Conservation (phyloP, 2,113 vertebrate genomes). For the Aleadryas rufinucha region DNA sequence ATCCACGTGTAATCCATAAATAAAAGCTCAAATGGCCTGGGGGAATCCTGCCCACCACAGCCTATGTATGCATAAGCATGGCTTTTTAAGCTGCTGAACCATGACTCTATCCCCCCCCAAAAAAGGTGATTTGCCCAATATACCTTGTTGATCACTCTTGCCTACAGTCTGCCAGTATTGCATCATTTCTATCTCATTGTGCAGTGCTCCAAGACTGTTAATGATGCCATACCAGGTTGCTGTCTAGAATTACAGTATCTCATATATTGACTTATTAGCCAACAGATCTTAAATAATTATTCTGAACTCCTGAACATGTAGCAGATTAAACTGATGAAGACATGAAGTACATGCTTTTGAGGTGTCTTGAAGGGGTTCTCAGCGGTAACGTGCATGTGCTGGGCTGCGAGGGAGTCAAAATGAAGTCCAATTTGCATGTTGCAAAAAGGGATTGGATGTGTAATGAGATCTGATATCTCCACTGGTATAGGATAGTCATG, state of each 20-base stretch:
- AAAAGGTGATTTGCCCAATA: not conserved
- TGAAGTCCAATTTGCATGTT: constrained; percentile 58
- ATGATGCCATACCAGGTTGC: not conserved
- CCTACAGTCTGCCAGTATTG: not conserved
- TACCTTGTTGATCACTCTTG: not conserved
- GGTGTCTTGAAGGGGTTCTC: not conserved
- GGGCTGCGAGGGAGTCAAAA: constrained; percentile 5
- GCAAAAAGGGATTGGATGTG: constrained; percentile 31
- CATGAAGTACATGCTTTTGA: not conserved
- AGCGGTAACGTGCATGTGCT: not conserved
- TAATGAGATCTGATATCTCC: constrained; percentile 63
- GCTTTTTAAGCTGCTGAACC: not conserved
- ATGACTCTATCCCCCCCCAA: not conserved
- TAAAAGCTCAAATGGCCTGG: not conserved
- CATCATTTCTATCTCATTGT: not conserved
- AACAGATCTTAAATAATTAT: not conserved
- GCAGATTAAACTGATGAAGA: not conserved
- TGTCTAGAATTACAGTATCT: not conserved
- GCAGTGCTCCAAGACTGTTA: not conserved
- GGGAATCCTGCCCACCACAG: not conserved
- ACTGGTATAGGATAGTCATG: constrained; percentile 44
- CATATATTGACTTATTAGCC: not conserved
- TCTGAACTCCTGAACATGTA: not conserved
- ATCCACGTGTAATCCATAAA: constrained; percentile 1
- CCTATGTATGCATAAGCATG: not conserved